A percentile compares a stretch with the other conserved stretches of the same genome.
Conservation (phyloP, 1,140 invertebrate genomes). For the Chironomus tepperi region DNA sequence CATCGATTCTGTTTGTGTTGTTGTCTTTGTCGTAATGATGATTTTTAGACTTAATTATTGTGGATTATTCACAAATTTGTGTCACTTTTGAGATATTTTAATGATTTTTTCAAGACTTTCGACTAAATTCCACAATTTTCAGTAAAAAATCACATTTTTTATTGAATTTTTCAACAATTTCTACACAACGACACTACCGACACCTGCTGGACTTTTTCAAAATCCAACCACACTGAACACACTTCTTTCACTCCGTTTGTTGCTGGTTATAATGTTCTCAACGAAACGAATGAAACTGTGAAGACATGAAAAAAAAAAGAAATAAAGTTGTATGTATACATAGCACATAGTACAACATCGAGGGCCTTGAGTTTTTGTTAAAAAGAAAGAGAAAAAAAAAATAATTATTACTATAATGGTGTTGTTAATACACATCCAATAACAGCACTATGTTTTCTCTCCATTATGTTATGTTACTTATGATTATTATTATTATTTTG, state of each 20-base stretch:
- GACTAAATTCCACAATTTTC: not conserved
- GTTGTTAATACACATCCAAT: not conserved
- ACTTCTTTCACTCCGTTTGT: slow-evolving; percentile 8
- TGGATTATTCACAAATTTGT: not conserved
- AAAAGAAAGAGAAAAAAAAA: not conserved
- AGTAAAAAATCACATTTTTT: not conserved
- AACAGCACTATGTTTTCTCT: not conserved
- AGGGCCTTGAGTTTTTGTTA: slow-evolving; percentile 12
- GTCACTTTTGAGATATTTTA: not conserved
- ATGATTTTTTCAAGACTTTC: not conserved
- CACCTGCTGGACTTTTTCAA: not conserved
- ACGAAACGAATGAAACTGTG: not conserved
- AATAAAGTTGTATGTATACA: not conserved
- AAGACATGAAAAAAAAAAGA: not conserved
- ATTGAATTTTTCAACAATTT: not conserved
- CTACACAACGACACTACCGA: not conserved
- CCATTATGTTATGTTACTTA: not conserved
- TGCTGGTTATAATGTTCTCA: not conserved
- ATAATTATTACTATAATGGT: slow-evolving; percentile 15
- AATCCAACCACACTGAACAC: not conserved
- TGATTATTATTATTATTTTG: not conserved
- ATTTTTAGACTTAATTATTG: not conserved
- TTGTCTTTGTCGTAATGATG: not conserved
- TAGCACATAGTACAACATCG: slow-evolving; percentile 1
- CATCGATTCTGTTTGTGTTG: not conserved